Percentiles rank a stretch among this genome's conserved stretches.
These are phyloP conservation scores for Habropoda laboriosa DNA, from an alignment of 1,140 invertebrate genomes.

Conservation along the genomic window DNA sequence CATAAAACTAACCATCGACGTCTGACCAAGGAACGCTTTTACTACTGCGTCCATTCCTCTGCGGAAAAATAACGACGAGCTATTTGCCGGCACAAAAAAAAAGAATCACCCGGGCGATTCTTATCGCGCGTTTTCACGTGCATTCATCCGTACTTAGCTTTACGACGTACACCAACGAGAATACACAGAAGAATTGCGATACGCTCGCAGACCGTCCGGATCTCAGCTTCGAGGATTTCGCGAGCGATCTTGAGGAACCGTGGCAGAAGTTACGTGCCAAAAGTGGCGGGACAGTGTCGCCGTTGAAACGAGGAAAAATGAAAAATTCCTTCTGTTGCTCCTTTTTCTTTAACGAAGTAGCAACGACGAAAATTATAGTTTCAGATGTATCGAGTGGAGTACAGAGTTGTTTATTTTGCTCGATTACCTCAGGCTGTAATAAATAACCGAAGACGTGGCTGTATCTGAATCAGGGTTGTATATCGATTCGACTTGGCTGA, in stretches of 20 bases:
- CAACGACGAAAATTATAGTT: background rate
- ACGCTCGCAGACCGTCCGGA: background rate
- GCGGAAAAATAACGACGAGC: constrained; percentile 12
- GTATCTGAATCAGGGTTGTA: background rate
- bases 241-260: background rate
- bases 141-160: constrained; percentile 4
- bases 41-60: constrained; percentile 39
- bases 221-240: background rate
- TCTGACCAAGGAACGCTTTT: constrained; percentile 60
- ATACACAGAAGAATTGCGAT: constrained; percentile 18
- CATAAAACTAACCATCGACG: constrained; percentile 31
- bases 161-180: background rate
- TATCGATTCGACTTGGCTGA: background rate
- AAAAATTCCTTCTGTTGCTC: background rate
- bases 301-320: background rate
- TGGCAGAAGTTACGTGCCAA: constrained; percentile 3
- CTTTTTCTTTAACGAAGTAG: background rate
- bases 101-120: background rate
- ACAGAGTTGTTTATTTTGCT: constrained; percentile 31
- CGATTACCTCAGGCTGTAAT: background rate
- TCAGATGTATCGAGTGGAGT: background rate
- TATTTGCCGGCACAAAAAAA: background rate
- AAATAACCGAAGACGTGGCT: background rate
- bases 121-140: constrained; percentile 12
- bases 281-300: background rate